Base-by-base conservation (phyloP, 2,113 vertebrate species). In the Callocephalon fimbriatum region DNA sequence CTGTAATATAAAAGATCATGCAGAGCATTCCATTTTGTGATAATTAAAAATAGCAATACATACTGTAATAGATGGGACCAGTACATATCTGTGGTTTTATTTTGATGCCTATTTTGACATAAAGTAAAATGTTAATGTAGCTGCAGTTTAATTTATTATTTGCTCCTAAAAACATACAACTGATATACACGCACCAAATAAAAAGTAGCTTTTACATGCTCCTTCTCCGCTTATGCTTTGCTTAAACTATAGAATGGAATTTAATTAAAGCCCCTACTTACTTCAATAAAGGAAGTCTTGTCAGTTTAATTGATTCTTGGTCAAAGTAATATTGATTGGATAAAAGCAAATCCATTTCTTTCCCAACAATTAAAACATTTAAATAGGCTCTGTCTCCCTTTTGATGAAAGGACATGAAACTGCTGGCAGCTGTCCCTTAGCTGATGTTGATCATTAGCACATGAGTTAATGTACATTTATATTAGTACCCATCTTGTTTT, bases 261-360 rank as follows among this genome's bases (percentile, higher is more conserved):
- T 98, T 98, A 98, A 98, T 98, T 98, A 98, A 97, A 97, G 67
- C 12, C 35, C 72, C 62, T 97, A 82, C 63, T 98, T 97, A 93
- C 94, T 97, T 97, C 97, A 96, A 8, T 96, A 97, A 92, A 63
- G 85, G 76, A 94, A 98, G 63, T 18, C 76, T 97, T 98, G 97
- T 97, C 97, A 97, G 97, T 95, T 97, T 98, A 98, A 98, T 97
- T 98, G 98, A 98, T 98, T 98, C 93, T 97, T 95, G 89, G 97
- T 97, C 96, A 97, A 98, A 98, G 96, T 79, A 94, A 88, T 98
- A 98, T 98, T 98, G 98, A 98, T 98, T 91, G 95, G 97, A 98
- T 98, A 98, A 98, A 98, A 98, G 97, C 96, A 97, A 98, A 98
- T 98, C 96, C 95, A 97, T 97, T 98, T 97, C 88, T 98, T 97